These are phyloP conservation scores for Thunnus maccoyii DNA, from an alignment of 2,113 vertebrate species.

Conservation along the genomic window DNA sequence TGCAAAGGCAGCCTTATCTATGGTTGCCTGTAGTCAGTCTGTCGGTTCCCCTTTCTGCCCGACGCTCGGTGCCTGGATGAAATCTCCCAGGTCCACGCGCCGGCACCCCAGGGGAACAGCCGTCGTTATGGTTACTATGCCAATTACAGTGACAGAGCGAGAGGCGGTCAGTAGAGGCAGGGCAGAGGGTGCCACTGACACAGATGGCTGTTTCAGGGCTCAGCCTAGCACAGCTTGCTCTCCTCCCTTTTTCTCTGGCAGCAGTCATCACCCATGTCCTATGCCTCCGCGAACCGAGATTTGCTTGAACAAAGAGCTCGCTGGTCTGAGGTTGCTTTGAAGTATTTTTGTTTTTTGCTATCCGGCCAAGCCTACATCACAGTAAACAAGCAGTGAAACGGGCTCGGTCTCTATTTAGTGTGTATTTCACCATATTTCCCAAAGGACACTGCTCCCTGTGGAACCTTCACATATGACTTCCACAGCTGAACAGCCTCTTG, in stretches of 20 bases:
- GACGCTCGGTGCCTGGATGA: constrained; percentile 38
- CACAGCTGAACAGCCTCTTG: constrained; percentile 44
- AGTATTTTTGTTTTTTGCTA: constrained; percentile 1
- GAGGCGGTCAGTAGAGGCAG: constrained; percentile 57
- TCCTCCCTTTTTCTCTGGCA: constrained; percentile 46
- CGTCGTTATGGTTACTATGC: constrained; percentile 68
- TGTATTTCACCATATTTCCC: constrained; percentile 22
- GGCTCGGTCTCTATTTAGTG: not conserved
- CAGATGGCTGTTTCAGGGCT: constrained; percentile 74
- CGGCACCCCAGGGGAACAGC: constrained; percentile 60
- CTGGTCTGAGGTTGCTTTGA: constrained; percentile 17
- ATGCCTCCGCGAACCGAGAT: constrained; percentile 15
- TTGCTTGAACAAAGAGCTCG: constrained; percentile 19
- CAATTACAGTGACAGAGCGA: constrained; percentile 75
- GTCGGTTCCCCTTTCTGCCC: constrained; percentile 35
- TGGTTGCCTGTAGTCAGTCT: constrained; percentile 30
- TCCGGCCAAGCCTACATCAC: not conserved
- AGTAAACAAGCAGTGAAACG: constrained; percentile 20
- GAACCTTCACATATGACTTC: constrained; percentile 19
- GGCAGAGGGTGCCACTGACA: constrained; percentile 33
- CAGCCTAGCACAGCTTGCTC: constrained; percentile 47
- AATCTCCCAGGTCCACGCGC: constrained; percentile 65
- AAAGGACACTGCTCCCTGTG: constrained; percentile 32
- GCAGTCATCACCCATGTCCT: not conserved
- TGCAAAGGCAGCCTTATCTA: constrained; percentile 72